Conservation (phyloP, 2,113 vertebrate species). For the Tragulus kanchil region DNA sequence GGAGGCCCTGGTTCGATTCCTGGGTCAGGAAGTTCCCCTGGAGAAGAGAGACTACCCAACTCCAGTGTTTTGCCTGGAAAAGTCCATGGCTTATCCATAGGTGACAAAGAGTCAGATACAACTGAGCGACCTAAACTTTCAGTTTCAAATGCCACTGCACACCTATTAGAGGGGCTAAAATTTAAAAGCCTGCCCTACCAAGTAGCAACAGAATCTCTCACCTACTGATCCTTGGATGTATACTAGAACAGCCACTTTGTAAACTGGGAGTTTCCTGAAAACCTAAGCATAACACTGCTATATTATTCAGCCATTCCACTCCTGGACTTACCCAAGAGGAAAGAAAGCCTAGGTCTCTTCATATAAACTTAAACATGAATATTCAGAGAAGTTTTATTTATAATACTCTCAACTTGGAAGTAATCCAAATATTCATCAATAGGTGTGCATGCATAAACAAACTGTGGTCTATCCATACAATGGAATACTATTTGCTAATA, state of each 20-base stretch:
- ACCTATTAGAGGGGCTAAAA: background rate
- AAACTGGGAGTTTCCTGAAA: background rate
- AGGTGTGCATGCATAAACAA: background rate
- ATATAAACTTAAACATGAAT: background rate
- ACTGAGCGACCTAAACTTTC: no score
- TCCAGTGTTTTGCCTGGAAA: no score
- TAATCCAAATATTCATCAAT: background rate
- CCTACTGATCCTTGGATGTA: background rate
- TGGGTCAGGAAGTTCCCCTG: no score
- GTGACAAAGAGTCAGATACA: no score
- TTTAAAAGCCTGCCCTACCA: background rate
- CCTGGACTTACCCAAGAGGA: background rate
- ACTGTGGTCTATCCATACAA: background rate
- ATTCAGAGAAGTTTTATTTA: background rate
- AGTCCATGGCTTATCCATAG: no score
- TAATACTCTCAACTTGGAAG: background rate
- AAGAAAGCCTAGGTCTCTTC: background rate
- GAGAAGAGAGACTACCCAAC: no score
- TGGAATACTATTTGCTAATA: background rate
- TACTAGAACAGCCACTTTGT: background rate
- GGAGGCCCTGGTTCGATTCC: no score
- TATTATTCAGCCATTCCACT: background rate
- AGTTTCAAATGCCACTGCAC: background rate
- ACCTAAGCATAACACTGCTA: background rate
- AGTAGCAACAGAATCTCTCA: background rate